Conservation (phyloP, 2,888 invertebrate species). For the Chrysolina haemoptera region DNA sequence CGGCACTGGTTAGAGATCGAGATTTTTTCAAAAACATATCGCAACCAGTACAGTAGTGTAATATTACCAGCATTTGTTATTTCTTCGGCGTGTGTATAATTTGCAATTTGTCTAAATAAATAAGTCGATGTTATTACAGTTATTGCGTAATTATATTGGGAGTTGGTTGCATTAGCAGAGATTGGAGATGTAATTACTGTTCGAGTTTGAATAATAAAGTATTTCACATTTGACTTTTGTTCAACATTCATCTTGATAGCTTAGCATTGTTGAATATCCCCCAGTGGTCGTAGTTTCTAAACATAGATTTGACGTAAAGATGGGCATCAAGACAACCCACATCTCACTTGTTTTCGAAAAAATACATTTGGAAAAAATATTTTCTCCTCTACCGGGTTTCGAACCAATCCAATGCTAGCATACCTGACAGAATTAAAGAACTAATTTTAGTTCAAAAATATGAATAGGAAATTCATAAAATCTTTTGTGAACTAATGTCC, state of each 20-base stretch:
- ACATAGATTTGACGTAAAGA: too few species aligned
- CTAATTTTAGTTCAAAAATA: too few species aligned
- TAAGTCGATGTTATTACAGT: constrained; percentile 25
- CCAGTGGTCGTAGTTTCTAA: too few species aligned
- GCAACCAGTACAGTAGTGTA: constrained; percentile 10
- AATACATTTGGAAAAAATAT: too few species aligned
- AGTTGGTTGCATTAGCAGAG: constrained; percentile 26
- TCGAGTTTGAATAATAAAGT: constrained; percentile 13
- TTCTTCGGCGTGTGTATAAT: constrained; percentile 28
- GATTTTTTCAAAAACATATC: constrained; percentile 16
- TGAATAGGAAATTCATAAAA: too few species aligned
- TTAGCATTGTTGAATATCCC: not conserved
- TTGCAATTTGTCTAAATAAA: constrained; percentile 34
- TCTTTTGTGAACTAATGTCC: too few species aligned
- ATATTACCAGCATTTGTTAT: constrained; percentile 29
- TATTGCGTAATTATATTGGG: constrained; percentile 26
- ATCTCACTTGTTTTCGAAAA: too few species aligned
- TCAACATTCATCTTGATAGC: not conserved
- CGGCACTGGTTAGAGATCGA: not conserved
- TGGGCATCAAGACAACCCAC: too few species aligned
- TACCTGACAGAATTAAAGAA: too few species aligned
- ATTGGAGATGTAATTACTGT: constrained; percentile 28
- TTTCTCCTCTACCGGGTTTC: too few species aligned
- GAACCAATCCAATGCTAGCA: too few species aligned
- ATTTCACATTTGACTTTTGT: not conserved